phyloP scores from a whole-genome alignment of 2,113 vertebrate species.

The Megalops atlanticus region DNA sequence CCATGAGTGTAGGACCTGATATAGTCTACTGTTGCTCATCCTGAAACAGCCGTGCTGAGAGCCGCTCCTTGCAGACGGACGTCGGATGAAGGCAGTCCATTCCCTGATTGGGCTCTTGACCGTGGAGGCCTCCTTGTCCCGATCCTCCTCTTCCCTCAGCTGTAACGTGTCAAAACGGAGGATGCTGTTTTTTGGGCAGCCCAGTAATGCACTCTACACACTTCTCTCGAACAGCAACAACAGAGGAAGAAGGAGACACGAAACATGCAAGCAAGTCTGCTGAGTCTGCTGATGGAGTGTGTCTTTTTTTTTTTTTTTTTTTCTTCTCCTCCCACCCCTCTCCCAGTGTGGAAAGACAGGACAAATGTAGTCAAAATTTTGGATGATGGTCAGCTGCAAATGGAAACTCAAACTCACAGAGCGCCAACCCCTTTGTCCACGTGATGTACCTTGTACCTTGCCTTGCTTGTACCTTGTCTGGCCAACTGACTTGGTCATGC shows the following conservation, averaged over 20 bases:
- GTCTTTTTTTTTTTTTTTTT: no score
- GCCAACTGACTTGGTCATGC: no score
- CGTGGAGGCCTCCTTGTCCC: conserved; percentile 78
- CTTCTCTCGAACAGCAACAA: conserved; percentile 54
- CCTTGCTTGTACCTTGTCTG: no score
- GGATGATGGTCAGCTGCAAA: neutral
- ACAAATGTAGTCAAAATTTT: neutral
- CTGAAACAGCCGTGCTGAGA: conserved; percentile 81
- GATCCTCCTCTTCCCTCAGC: conserved; percentile 94
- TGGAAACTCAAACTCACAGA: no score
- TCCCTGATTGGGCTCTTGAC: conserved; percentile 46
- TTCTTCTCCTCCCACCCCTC: no score
- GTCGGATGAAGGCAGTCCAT: conserved; percentile 78
- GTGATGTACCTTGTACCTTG: no score
- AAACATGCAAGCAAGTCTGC: neutral
- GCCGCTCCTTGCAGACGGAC: conserved; percentile 73
- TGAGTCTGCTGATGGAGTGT: no score
- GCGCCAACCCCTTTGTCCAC: neutral
- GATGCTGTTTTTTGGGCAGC: conserved; percentile 95
- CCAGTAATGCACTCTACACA: conserved; percentile 69
- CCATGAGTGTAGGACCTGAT: conserved; percentile 91
- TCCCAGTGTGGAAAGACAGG: no score
- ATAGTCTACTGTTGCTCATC: conserved; percentile 87
- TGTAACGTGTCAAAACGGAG: conserved; percentile 99
- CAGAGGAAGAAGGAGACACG: conserved; percentile 36